phyloP scores from a whole-genome alignment of 2,113 vertebrate genomes.

The Haplotaxodon microlepis region DNA sequence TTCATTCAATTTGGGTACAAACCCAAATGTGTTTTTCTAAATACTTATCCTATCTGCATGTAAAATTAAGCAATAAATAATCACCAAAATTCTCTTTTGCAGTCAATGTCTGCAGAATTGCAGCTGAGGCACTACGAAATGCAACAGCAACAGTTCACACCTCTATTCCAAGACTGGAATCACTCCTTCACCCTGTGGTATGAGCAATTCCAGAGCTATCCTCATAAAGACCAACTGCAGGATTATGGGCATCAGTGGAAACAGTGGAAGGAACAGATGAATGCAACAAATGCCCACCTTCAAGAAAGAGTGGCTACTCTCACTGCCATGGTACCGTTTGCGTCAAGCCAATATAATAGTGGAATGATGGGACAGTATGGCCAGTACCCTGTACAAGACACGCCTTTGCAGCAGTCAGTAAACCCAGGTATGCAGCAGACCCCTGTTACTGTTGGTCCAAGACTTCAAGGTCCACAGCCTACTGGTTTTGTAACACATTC shows the following conservation, averaged over 20 bases:
- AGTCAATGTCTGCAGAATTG: conserved; percentile 88
- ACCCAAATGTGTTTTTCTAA: neutral
- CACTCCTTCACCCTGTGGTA: conserved; percentile 88
- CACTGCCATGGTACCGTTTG: conserved; percentile 81
- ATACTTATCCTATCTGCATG: neutral
- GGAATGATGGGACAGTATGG: conserved; percentile 77
- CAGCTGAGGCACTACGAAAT: conserved; percentile 87
- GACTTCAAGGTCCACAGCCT: conserved; percentile 28
- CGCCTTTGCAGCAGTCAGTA: conserved; percentile 23
- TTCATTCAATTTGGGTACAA: neutral
- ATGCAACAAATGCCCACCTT: conserved; percentile 84
- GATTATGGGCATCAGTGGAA: conserved; percentile 96
- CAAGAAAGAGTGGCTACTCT: conserved; percentile 85
- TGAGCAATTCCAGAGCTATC: conserved; percentile 89
- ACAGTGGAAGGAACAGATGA: conserved; percentile 97
- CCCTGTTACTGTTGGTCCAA: neutral
- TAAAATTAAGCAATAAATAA: neutral
- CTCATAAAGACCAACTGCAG: conserved; percentile 93
- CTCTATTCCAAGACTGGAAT: conserved; percentile 90
- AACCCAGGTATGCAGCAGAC: conserved; percentile 60
- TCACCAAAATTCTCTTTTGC: conserved; percentile 12
- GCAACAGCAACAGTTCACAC: conserved; percentile 88
- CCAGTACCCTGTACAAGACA: conserved; percentile 66
- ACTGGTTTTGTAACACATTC: conserved; percentile 15
- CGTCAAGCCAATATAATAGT: conserved; percentile 68